Evolutionary conservation across 2,888 invertebrate species (phyloP).

Genomic region (Epirrhoe tristata): DNA sequence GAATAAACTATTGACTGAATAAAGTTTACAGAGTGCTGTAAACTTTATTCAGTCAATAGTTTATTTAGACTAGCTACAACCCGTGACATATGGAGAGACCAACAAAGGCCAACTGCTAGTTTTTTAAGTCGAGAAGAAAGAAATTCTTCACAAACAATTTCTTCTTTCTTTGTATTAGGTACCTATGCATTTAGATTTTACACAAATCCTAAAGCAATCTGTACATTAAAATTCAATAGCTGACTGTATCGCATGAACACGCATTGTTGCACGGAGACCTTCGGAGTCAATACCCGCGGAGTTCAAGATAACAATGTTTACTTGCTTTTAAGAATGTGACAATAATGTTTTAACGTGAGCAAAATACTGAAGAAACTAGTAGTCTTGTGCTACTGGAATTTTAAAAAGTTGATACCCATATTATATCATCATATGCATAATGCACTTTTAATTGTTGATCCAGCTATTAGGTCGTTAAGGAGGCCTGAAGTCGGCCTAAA

Average conservation of each 20-base stretch:
- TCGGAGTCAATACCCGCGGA: constrained; percentile 28
- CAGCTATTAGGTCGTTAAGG: no score
- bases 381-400: not conserved
- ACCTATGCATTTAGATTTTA: not conserved
- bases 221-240: not conserved
- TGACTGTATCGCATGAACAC: constrained; percentile 34
- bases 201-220: not conserved
- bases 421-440: no score
- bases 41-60: no score
- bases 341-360: not conserved
- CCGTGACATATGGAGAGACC: no score
- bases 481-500: no score
- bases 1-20: no score
- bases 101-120: no score
- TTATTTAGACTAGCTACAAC: no score
- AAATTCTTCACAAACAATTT: no score
- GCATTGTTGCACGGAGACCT: constrained; percentile 40
- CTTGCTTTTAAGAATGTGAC: not conserved
- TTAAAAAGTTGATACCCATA: not conserved
- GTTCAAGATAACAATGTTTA: constrained; percentile 28
- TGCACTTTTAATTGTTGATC: no score
- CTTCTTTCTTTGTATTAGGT: not conserved
- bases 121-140: no score
- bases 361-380: not conserved
- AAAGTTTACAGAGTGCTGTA: no score